Evolutionary conservation across 2,113 vertebrate species (phyloP), one percentile per base, ranked within the genome.

Genomic region (Camelus bactrianus): DNA sequence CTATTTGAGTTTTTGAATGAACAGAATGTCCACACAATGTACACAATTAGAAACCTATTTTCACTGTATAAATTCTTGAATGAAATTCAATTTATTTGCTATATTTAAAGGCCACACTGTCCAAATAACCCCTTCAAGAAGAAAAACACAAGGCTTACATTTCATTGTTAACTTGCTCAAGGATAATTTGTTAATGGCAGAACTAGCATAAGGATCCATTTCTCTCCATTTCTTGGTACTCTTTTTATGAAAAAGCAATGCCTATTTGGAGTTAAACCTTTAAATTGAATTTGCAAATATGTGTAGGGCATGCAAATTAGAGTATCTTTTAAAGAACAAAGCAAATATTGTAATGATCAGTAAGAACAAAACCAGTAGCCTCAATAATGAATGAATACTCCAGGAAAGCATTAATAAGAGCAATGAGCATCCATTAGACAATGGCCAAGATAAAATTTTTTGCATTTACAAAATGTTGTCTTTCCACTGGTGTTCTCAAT

Each of bases 61-160:
- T 92, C 16, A 54, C 30, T 64, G 67, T 90, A 26, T 80, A 73
- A 69, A 70, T 76, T 42, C n/a, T 50, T 91, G 24, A 84, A 38
- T 58, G 22, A 91, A 93, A 95, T 79, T 88, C 35, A 9, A 54
- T 79, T 73, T 38, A 82, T 82, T 46, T 92, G 30, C n/a, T 70
- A 9, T 92, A 52, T 60, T 50, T 82, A 58, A 86, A 73, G n/a
- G 35, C 48, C 88, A 42, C 10, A 48, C 2, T 75, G 11, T 11
- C 4, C 69, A 87, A 92, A 83, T 65, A 67, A 26, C 87, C 70
- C 9, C n/a, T 77, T 70, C 46, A 32, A 19, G 20, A 79, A 77
- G 30, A 85, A 89, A 24, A 77, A 89, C 52, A 3, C 12, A 91
- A 79, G 15, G 35, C 54, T 93, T 62, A 50, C 0, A 88, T 0